Evolutionary conservation across 2,888 invertebrate species (phyloP).

Genomic region (Polydrusus tereticollis): DNA sequence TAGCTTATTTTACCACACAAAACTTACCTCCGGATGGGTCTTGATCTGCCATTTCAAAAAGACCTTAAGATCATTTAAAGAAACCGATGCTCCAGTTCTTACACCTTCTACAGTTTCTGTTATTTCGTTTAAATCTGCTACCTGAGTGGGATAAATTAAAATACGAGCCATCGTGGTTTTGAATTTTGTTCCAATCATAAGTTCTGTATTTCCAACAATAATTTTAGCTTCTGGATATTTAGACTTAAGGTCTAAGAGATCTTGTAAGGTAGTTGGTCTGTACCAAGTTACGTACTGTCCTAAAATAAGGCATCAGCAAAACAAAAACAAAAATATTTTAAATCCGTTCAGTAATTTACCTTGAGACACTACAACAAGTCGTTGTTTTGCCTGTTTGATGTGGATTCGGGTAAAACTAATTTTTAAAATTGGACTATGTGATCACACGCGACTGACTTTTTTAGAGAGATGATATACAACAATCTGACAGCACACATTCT

Average conservation of each 20-base stretch:
- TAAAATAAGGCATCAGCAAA: background rate
- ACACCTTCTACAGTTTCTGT: slow-evolving; percentile 71
- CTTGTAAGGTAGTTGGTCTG: slow-evolving; percentile 76
- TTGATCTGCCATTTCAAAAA: slow-evolving; percentile 72
- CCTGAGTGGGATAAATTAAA: slow-evolving; percentile 78
- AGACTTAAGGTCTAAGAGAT: slow-evolving; percentile 78
- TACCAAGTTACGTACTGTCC: slow-evolving; percentile 56
- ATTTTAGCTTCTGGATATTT: slow-evolving; percentile 79
- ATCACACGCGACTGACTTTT: too few relatives aligned
- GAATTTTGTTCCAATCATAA: slow-evolving; percentile 85
- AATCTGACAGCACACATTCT: too few relatives aligned
- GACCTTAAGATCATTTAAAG: slow-evolving; percentile 82
- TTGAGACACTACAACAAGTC: too few relatives aligned
- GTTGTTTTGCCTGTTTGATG: too few relatives aligned
- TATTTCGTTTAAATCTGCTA: slow-evolving; percentile 78
- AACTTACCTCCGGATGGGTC: slow-evolving; percentile 67
- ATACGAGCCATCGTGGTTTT: slow-evolving; percentile 85
- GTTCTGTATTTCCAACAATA: slow-evolving; percentile 89
- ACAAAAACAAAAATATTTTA: too few relatives aligned
- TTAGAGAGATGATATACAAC: too few relatives aligned
- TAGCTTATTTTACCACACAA: background rate
- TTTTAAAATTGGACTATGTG: too few relatives aligned
- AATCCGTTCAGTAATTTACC: too few relatives aligned
- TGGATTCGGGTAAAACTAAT: too few relatives aligned
- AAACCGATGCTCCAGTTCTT: slow-evolving; percentile 79